These are phyloP conservation scores for Cheilosia vulpina DNA, from an alignment of 2,888 invertebrate genomes.

Conservation along the genomic window DNA sequence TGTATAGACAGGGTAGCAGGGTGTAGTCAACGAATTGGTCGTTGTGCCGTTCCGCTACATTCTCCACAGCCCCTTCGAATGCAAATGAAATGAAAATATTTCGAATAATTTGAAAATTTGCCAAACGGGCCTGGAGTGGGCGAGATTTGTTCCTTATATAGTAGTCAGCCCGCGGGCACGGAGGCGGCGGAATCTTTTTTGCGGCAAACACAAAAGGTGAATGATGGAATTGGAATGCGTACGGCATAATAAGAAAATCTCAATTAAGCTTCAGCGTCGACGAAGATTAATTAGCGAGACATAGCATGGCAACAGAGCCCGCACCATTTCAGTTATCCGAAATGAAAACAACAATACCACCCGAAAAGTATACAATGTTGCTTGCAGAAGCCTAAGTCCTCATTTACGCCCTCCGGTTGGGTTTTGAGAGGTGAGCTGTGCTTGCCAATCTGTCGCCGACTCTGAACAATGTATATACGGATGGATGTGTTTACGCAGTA, in stretches of 20 bases:
- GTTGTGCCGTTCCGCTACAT: conserved; percentile 22
- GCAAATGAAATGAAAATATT: conserved; percentile 62
- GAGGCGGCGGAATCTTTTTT: conserved; percentile 29
- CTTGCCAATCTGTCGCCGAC: conserved; percentile 7
- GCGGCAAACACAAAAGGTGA: conserved; percentile 60
- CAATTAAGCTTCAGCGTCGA: conserved; percentile 70
- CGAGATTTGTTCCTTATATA: conserved; percentile 16
- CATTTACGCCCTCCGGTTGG: conserved; percentile 13
- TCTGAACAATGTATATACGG: neutral
- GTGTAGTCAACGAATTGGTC: conserved; percentile 7
- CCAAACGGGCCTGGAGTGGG: neutral
- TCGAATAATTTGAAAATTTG: conserved; percentile 65
- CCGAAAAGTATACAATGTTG: conserved; percentile 29
- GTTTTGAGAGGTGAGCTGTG: neutral
- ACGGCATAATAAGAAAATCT: conserved; percentile 74
- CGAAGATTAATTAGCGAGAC: conserved; percentile 68
- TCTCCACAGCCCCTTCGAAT: conserved; percentile 1
- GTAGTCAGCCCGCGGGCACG: neutral
- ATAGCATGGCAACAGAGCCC: conserved; percentile 1
- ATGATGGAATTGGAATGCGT: conserved; percentile 67
- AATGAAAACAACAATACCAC: conserved; percentile 45
- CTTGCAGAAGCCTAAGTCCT: conserved; percentile 25
- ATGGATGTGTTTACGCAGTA: conserved; percentile 25
- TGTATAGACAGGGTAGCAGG: neutral
- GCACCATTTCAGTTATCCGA: conserved; percentile 48